phyloP scores from a whole-genome alignment of 2,797 vertebrate genomes.

The Anomalospiza imberbis region DNA sequence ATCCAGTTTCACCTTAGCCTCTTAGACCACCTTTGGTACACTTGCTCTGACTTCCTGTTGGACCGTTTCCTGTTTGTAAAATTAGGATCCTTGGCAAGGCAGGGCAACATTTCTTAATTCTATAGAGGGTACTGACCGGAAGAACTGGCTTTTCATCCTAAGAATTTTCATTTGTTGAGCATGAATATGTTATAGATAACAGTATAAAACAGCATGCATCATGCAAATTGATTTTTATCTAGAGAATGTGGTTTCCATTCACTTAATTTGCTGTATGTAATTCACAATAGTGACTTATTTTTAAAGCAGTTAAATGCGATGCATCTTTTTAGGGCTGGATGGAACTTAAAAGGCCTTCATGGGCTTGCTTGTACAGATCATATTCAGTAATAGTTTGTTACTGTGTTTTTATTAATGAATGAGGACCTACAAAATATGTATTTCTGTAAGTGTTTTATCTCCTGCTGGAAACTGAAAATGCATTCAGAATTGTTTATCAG shows the following conservation, averaged over 20 bases:
- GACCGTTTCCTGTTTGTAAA: neutral
- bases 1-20: neutral
- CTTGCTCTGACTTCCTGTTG: neutral
- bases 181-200: neutral
- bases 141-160: neutral
- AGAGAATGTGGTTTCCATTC: neutral
- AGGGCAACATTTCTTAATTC: neutral
- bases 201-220: neutral
- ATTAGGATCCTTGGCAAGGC: neutral
- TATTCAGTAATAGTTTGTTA: neutral
- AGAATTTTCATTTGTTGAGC: neutral
- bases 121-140: neutral
- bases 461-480: neutral
- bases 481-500: neutral
- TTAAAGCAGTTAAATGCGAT: neutral
- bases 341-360: neutral
- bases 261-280: neutral
- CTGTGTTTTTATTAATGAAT: neutral
- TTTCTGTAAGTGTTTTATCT: neutral
- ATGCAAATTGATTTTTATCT: neutral
- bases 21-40: neutral
- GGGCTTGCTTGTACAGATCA: neutral
- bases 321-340: neutral
- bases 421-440: neutral
- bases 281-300: neutral